Conservation (phyloP, 2,888 invertebrate genomes). For the Lasius fuliginosus region DNA sequence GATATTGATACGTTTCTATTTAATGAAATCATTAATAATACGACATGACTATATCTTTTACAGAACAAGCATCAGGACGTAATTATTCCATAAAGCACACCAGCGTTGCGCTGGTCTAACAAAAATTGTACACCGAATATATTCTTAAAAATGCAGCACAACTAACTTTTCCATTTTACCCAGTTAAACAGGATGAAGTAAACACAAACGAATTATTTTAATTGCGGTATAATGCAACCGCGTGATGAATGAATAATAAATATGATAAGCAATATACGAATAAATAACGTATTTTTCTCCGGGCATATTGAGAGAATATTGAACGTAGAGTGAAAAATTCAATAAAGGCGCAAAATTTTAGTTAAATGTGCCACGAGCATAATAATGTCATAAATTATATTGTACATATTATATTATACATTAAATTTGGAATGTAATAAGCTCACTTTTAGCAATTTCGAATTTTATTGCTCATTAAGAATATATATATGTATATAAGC, state of each 20-base stretch:
- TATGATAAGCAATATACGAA: constrained; percentile 10
- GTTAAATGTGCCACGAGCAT: constrained; percentile 5
- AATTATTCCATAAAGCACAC: neutral
- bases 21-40: neutral
- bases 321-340: constrained; percentile 7
- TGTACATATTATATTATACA: neutral
- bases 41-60: neutral
- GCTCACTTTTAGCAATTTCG: constrained; percentile 18
- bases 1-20: neutral
- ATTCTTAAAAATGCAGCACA: constrained; percentile 33
- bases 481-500: neutral
- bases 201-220: constrained; percentile 25
- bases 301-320: neutral
- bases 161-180: constrained; percentile 26
- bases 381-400: constrained; percentile 15
- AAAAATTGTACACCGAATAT: neutral
- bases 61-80: neutral
- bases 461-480: constrained; percentile 4
- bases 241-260: constrained; percentile 16
- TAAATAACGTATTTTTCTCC: constrained; percentile 12
- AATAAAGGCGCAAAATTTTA: constrained; percentile 24
- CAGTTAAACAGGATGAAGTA: neutral
- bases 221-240: neutral
- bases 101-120: neutral
- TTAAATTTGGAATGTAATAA: constrained; percentile 42